Base-by-base conservation (phyloP, 1,140 invertebrate genomes). In the Pseudomyrmex cubaensis region DNA sequence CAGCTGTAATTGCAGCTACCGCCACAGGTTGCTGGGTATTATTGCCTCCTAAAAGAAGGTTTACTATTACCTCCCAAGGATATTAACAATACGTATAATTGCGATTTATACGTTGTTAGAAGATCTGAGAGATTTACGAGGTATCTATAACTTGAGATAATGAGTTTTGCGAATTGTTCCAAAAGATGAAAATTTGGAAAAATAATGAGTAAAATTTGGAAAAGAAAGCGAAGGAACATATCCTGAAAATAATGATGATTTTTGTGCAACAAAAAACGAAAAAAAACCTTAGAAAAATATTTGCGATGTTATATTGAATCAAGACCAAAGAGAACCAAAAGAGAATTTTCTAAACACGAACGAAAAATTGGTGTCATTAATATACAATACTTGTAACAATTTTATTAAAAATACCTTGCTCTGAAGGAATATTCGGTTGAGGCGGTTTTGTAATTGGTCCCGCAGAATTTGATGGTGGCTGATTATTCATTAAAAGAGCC, bases 401-500 rank as follows among this genome's bases (percentile, higher is more conserved):
- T 67, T 77, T n/a, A 48, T 70, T 20, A 5, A 35, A 35, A 35
- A 7, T 91, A 94, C 94, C 93, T 94, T 94, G 93, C 83, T 94
- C 93, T 25, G 87, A 83, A 61, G 93, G 76, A 85, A 93, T 92
- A 91, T 92, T 94, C 82, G 93, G 61, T 87, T 93, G 89, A 78
- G 92, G 62, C 80, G 93, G 87, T 72, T 94, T 94, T 69, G 85
- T 90, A 83, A 91, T 93, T 90, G 91, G 89, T 92, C 91, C 91
- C 77, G 93, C 91, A 64, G 93, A 85, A 88, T 92, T 92, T 63
- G 90, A 84, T 44, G 89, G 57, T 78, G 93, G 85, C 76, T 94
- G 94, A 92, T 85, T 94, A 89, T 94, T 94, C 90, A 94, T 91
- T 88, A 94, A 90, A 73, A 94, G 89, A 91, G 90, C 87, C 85